Evolutionary conservation across 2,797 vertebrate genomes (phyloP), one percentile per base, ranked within the genome.

Genomic region (Sardinella longiceps): DNA sequence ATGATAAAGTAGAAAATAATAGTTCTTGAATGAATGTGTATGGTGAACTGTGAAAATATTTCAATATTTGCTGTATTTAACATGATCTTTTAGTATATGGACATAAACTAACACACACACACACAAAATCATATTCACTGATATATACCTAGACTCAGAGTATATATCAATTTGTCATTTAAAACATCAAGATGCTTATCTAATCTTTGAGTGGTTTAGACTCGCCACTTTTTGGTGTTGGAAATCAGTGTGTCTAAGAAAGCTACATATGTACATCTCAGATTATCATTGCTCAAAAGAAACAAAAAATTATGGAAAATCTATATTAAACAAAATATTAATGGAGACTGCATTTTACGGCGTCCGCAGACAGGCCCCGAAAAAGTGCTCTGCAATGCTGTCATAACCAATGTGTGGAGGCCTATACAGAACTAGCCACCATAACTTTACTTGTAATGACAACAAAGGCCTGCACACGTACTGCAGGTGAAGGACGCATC

Each of bases 121-220:
- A 53, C 3, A 53, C 51, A 53, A 37, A 70, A 70, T 33, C 51
- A 77, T 77, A 43, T 9, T 77, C 70, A 33, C 18, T 9, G 83
- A 89, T 90, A 92, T 91, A 90, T 91, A 90, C 87, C 82, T 46
- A 86, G 53, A 45, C 46, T 81, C 84, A 20, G 15, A 70, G 89
- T 89, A 92, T 91, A 92, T 91, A 91, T 92, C 87, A 46, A 80
- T 81, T 86, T 84, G 46, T 90, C 48, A 87, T n/a, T 77, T 60
- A 48, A 11, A 63, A 83, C 82, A 12, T 39, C 51, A 48, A 39
- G 58, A 77, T 43, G 51, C 66, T 81, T 74, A 74, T 80, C 23
- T 45, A 74, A 58, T n/a, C 15, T 81, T 89, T 30, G 80, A 85
- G 88, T 91, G 90, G 88, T 92, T 89, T 90, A 89, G 87, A 86